Base-by-base conservation (phyloP, 2,797 vertebrate species). In the Glyptemys insculpta region DNA sequence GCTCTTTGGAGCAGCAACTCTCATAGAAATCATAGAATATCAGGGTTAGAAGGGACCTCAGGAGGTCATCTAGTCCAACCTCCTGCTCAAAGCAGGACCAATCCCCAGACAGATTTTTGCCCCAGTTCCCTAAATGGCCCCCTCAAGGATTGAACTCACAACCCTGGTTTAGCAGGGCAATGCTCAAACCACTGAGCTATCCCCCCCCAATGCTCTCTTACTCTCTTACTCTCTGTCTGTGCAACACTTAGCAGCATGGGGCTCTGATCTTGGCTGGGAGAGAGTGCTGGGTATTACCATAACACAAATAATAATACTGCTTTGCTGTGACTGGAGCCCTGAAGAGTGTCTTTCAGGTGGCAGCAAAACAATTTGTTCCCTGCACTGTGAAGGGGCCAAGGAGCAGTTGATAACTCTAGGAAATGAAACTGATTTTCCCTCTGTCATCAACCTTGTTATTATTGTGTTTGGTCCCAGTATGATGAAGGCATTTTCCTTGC, bases 201-300 rank as follows among this genome's bases (percentile, higher is more conserved):
- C 41, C 41, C 41, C 41, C 41, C 41, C n/a, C n/a, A n/a, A n/a
- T n/a, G n/a, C n/a, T n/a, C n/a, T n/a, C n/a, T n/a, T n/a, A n/a
- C n/a, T n/a, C 2, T 74, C 16, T 1, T 65, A 93, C 89, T 41
- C 0, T 95, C 89, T 81, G 1, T 0, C 50, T 4, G 6, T 6
- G 2, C 87, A 50, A 89, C 95, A 0, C 95, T 93, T 62, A 91
- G 94, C 85, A 93, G 96, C 90, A 94, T 91, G 94, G 90, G 94
- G 56, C 78, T 80, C 41, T 0, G 57, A 47, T 25, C 47, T 78
- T 3, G 93, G 41, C 0, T 4, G 85, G 7, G 21, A 54, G 53
- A 23, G 59, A 15, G 31, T 8, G 23, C 23, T 44, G 5, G 5
- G 3, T 76, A 47, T 44, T 74, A 44, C 23, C 19, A 6, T 27